A percentile compares a stretch with the other conserved stretches of the same genome.
Conservation (phyloP, 1,140 invertebrate genomes). For the Apis mellifera region Amel_HAv3.1 CM009934.2:6816501-6817000, state of each 20-base stretch:
- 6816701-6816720: background rate
- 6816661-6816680: background rate
- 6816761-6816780: background rate
- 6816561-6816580: background rate
- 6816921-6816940: background rate
- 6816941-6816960: background rate
- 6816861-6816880: background rate
- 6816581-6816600: background rate
- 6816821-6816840: background rate
- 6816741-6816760: background rate
- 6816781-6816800: background rate
- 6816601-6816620: slow-evolving; percentile 2
- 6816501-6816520: background rate
- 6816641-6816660: background rate
- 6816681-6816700: background rate
- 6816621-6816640: background rate
- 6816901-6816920: background rate
- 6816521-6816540: background rate
- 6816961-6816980: background rate
- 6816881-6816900: background rate
- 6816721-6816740: background rate
- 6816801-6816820: background rate
- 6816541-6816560: background rate
- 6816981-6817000: no score
- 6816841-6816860: no score